These are phyloP conservation scores for human DNA, from an alignment of 2,113 vertebrate genomes.

Conservation along the genomic window GRCh38 chr2:199848001-199848500, in stretches of 20 bases:
- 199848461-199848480: slow-evolving; percentile 10
- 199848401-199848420: slow-evolving; percentile 29
- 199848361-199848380: slow-evolving; percentile 14
- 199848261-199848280: not conserved
- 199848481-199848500: slow-evolving; percentile 44
- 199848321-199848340: slow-evolving; percentile 26
- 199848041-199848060: not conserved
- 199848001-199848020: slow-evolving; percentile 41
- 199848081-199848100: not conserved
- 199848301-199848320: not conserved
- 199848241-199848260: not conserved
- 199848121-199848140: not conserved
- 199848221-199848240: not conserved
- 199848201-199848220: not conserved
- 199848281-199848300: not conserved
- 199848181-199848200: not conserved
- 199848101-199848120: not conserved
- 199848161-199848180: not conserved
- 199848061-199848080: not conserved
- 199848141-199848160: slow-evolving; percentile 2
- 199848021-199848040: not conserved
- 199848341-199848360: not conserved
- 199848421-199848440: slow-evolving; percentile 40
- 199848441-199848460: slow-evolving; percentile 26
- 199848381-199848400: not conserved